Evolutionary conservation across 2,113 vertebrate genomes (phyloP), one percentile per base, ranked within the genome.

Genomic region (Agapornis roseicollis): DNA sequence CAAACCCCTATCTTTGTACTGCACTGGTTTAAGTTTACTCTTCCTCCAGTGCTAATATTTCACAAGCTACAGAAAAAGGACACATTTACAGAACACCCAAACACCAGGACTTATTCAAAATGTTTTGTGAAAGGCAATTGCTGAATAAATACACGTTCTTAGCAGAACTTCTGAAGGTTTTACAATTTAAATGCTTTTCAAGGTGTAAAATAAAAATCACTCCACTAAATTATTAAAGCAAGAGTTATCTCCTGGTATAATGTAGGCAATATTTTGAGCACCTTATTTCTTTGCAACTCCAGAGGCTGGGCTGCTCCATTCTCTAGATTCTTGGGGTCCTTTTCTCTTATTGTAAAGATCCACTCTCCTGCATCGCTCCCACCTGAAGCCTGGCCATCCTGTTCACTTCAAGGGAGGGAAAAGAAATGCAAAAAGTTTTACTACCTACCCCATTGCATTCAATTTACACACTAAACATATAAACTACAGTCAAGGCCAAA

Each of bases 321-420:
- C 89, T 98, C 98, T 22, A 99, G 65, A 80, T 97, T 98, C 68
- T 98, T 98, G 44, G 98, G 98, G 89, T 99, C 98, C 82, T 98
- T 98, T 95, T 99, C 98, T 95, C 96, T 97, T 97, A 99, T 99
- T 49, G 99, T 99, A 92, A 99, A 99, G 94, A 98, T 98, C 99
- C 99, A 99, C 56, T 98, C 97, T 58, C 93, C 97, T 17, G 98
- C 90, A 55, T 99, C 98, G 10, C 97, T 97, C 37, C 98, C 98
- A 74, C 98, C 99, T 9, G 99, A 98, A 16, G 98, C 98, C 78
- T 99, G 98, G 74, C 97, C 98, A 17, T 99, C 98, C 39, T 98
- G 94, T 95, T 99, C 99, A 85, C 99, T 99, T 87, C 44, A 94
- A 55, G 68, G 14, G 50, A 47, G 64, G 46, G 11, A 5, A 69